Conservation (phyloP, 30 jellyfish, hydroid and myxozoan genomes). For the Pelagia noctiluca region DNA sequence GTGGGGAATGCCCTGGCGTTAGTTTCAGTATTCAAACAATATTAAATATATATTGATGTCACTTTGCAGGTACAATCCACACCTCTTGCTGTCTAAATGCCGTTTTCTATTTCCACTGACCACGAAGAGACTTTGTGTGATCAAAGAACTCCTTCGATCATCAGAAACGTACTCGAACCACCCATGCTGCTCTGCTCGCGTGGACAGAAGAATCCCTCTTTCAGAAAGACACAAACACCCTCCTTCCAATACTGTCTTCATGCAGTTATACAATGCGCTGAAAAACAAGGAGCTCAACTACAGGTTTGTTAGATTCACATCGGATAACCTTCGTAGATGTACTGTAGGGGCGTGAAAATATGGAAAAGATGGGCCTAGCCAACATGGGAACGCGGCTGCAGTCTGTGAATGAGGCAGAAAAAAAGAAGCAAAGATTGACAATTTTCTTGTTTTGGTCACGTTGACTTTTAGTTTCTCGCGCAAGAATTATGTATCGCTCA, state of each 20-base stretch:
- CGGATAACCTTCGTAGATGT: neutral
- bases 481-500: too few species aligned
- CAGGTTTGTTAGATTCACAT: slow-evolving; percentile 1
- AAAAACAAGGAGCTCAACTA: neutral
- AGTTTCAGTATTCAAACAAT: too few species aligned
- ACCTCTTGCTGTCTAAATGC: slow-evolving; percentile 70
- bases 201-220: slow-evolving; percentile 85
- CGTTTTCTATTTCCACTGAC: slow-evolving; percentile 91
- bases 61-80: slow-evolving; percentile 82
- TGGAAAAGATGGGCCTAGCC: neutral
- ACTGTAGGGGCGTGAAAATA: neutral
- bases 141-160: slow-evolving; percentile 83
- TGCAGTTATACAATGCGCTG: slow-evolving; percentile 70
- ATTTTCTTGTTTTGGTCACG: too few species aligned
- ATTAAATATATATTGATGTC: neutral
- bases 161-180: slow-evolving; percentile 64
- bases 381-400: neutral
- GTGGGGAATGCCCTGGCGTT: too few species aligned
- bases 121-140: slow-evolving; percentile 67
- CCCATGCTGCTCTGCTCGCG: slow-evolving; percentile 41
- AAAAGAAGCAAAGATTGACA: neutral
- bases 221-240: slow-evolving; percentile 77
- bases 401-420: neutral
- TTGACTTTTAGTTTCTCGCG: too few species aligned
- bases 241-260: slow-evolving; percentile 71